A percentile compares a stretch with the other conserved stretches of the same genome.
Conservation (phyloP, 1,140 invertebrate species). For the Archivesica marissinica region DNA sequence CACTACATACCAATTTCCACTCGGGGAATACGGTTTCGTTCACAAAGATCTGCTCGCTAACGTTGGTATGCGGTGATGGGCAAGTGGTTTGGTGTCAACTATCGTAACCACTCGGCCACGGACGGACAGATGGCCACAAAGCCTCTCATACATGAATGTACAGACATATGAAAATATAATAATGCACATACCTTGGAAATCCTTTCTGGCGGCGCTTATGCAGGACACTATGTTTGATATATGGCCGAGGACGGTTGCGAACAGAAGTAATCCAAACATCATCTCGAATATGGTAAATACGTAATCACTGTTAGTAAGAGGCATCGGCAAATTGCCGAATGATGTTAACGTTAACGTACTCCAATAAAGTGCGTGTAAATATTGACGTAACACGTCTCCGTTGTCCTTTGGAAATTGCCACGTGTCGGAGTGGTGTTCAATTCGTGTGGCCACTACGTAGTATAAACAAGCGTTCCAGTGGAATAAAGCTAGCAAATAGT, state of each 20-base stretch:
- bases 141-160: not conserved
- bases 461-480: conserved; percentile 99
- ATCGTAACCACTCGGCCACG: too few relatives aligned
- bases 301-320: conserved; percentile 90
- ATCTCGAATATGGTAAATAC: conserved; percentile 82
- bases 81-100: too few relatives aligned
- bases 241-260: conserved; percentile 84
- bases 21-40: too few relatives aligned
- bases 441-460: conserved; percentile 85
- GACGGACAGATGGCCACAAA: too few relatives aligned
- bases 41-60: too few relatives aligned
- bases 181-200: conserved; percentile 83
- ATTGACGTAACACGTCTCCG: conserved; percentile 85
- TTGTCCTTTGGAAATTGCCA: conserved; percentile 78
- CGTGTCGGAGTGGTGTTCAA: conserved; percentile 48
- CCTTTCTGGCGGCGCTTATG: conserved; percentile 83
- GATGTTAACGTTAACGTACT: conserved; percentile 97
- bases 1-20: too few relatives aligned
- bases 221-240: conserved; percentile 84
- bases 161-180: not conserved
- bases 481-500: conserved; percentile 98
- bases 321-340: conserved; percentile 89
- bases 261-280: conserved; percentile 83
- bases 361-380: conserved; percentile 99
- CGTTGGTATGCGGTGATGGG: too few relatives aligned